Evolutionary conservation across 1,140 invertebrate species (phyloP), one percentile per base, ranked within the genome.

Genomic region (Metaphire vulgaris): DNA sequence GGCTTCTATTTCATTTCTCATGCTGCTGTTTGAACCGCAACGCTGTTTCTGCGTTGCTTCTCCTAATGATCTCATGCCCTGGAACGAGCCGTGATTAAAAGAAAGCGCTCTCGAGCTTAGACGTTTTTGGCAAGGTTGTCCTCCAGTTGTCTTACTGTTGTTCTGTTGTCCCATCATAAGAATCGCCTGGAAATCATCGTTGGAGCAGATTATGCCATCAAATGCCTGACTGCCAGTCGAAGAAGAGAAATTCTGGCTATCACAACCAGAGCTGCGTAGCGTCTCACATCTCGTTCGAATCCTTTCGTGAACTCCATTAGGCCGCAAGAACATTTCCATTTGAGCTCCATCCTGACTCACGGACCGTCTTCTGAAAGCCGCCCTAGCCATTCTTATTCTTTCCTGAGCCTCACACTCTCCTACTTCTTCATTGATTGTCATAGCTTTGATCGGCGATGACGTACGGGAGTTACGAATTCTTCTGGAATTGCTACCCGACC

Each of bases 181-280:
- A n/a, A 72, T 76, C 28, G 71, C 75, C 64, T 65, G 30, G 33
- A 78, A 34, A 33, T 78, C 77, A 1, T 74, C 77, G 28, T 71
- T 75, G n/a, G 77, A 78, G 34, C 77, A 78, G 31, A 78, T 64
- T 41, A 78, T 69, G 21, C 77, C 77, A 12, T 29, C 69, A 14
- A 68, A 33, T 14, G 1, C 34, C 68, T 77, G 64, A 16, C 31
- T 31, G 12, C 26, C 72, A n/a, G 6, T 32, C 33, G 33, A 69
- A 12, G n/a, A 31, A 31, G 76, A 34, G 15, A 56, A 21, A 2
- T 1, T 28, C 28, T 41, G 33, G 28, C 2, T 41, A 6, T 26
- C 67, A 6, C 75, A n/a, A n/a, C 30, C 33, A 14, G 33, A 31
- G 32, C 2, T 26, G 67, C 26, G 68, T 67, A 34, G 71, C 33